Conservation (phyloP, 2,113 vertebrate species). For the Leuciscus idus region DNA sequence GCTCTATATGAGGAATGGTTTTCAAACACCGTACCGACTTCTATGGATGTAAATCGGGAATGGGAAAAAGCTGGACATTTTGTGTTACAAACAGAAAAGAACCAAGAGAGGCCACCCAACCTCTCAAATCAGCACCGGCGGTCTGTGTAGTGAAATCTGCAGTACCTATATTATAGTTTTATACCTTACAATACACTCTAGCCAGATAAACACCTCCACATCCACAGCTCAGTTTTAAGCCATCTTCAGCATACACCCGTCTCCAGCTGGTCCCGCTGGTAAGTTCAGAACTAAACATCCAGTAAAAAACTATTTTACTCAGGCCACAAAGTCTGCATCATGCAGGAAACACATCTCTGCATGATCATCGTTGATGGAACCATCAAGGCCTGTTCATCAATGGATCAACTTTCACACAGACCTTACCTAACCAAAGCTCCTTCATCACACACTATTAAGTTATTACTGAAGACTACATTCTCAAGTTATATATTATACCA, state of each 20-base stretch:
- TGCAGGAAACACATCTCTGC: conserved; percentile 45
- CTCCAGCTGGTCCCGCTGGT: conserved; percentile 53
- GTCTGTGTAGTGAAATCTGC: conserved; percentile 62
- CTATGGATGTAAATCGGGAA: conserved; percentile 1
- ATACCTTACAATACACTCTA: conserved; percentile 53
- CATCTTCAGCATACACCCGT: conserved; percentile 60
- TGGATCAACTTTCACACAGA: background rate
- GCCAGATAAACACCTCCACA: conserved; percentile 64
- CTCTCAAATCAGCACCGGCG: conserved; percentile 59
- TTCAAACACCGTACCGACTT: conserved; percentile 62
- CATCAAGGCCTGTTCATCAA: conserved; percentile 2
- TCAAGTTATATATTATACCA: conserved; percentile 30
- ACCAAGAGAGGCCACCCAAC: conserved; percentile 57
- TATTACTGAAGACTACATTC: conserved; percentile 21
- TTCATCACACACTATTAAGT: conserved; percentile 10
- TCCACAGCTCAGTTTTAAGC: conserved; percentile 50
- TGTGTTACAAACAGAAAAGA: conserved; percentile 56
- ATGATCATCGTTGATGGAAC: conserved; percentile 59
- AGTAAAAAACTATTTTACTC: conserved; percentile 40
- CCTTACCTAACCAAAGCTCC: conserved; percentile 6
- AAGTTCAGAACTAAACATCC: conserved; percentile 45
- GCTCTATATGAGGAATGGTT: conserved; percentile 32
- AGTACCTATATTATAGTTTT: conserved; percentile 77
- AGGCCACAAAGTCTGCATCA: conserved; percentile 26
- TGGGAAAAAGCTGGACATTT: background rate